Base-by-base conservation (phyloP, 2,888 invertebrate genomes). In the Diabrotica balteata region DNA sequence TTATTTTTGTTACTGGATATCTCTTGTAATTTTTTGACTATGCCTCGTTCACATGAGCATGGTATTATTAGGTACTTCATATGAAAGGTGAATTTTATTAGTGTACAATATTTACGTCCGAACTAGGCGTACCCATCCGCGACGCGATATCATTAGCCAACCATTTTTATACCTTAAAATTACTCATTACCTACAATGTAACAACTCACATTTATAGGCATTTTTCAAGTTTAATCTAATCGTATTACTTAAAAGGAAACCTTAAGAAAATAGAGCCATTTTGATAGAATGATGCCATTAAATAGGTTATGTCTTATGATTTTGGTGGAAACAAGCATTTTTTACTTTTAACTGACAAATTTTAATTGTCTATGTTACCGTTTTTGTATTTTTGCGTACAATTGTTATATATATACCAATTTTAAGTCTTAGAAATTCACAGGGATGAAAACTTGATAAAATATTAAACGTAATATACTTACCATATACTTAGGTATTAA, bases 41-140 rank as follows among this genome's bases (percentile, higher is more conserved):
- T 67, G 73, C 73, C 73, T 69, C 76, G 82, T 83, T 84, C 83
- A 83, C 84, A 83, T 82, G 83, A 78, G 84, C 82, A 84, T 81
- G 82, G 82, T 76, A 72, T 67, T 60, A 59, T 66, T 69, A 64
- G 68, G 63, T 68, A 66, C 62, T 63, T 64, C 22, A 52, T 55
- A 61, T 66, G 68, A 70, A 72, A 76, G 75, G 75, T 76, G 76
- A 75, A 69, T 50, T 73, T 72, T 72, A 72, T 71, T 63, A 62
- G 43, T 61, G 44, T 69, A 69, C 63, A 70, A 45, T 51, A 59
- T 60, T 69, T 70, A 82, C 79, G 83, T 83, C 84, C 84, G 84
- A 84, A 78, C 82, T 83, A 83, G 83, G 83, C 79, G 78, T 78
- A 77, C 79, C 81, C 80, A 78, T 72, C 69, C 80, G 79, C 76